Conservation (phyloP, 2,797 vertebrate species). For the Chelon auratus region DNA sequence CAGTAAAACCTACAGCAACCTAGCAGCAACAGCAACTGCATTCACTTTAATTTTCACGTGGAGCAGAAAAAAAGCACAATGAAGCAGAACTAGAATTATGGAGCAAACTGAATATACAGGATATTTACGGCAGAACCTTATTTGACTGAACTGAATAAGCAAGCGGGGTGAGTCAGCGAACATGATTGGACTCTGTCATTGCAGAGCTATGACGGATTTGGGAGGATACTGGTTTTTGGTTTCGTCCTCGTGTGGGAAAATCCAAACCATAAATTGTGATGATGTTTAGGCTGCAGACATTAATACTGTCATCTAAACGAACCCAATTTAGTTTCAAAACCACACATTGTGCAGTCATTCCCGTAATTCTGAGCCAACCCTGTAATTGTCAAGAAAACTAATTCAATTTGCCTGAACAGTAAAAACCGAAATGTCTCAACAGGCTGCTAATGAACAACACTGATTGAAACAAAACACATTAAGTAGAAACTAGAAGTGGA, state of each 20-base stretch:
- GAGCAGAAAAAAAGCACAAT: background rate
- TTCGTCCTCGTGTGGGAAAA: conserved; percentile 24
- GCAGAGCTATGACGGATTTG: conserved; percentile 9
- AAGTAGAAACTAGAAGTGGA: background rate
- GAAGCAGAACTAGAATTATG: background rate
- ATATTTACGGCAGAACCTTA: background rate
- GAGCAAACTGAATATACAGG: background rate
- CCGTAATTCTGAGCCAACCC: background rate
- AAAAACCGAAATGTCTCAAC: conserved; percentile 7
- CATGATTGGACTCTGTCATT: conserved; percentile 2
- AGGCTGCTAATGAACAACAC: conserved; percentile 15
- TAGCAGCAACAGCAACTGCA: background rate
- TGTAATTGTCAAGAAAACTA: background rate
- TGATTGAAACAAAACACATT: background rate
- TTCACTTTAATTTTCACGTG: background rate
- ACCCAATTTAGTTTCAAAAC: conserved; percentile 15
- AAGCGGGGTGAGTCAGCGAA: background rate
- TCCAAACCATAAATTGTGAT: conserved; percentile 26
- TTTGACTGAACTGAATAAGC: conserved; percentile 2
- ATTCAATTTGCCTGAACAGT: conserved; percentile 22
- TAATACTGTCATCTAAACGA: conserved; percentile 37
- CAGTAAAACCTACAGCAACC: no score
- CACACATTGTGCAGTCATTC: background rate
- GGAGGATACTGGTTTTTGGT: conserved; percentile 18
- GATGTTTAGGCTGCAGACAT: conserved; percentile 29